phyloP scores from a whole-genome alignment of 2,888 invertebrate genomes.

The Scaptomyza polygonia region DNA sequence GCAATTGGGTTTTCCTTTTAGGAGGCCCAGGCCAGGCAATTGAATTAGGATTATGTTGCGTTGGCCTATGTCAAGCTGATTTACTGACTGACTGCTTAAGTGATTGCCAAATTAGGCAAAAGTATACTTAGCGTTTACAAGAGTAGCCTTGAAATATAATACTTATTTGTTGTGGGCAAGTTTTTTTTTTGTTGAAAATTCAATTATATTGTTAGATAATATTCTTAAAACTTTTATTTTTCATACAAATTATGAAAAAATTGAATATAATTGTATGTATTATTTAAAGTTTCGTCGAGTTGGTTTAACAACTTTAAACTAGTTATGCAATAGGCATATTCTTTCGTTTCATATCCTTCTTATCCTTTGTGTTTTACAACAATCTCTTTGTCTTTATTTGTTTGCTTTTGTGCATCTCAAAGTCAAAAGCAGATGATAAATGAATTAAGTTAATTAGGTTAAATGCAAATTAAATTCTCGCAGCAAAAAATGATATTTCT shows the following conservation, averaged over 20 bases:
- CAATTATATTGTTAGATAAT: neutral
- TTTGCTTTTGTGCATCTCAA: neutral
- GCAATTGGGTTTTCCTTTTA: constrained; percentile 52
- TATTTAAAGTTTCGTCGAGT: neutral
- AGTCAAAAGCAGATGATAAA: neutral
- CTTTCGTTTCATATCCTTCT: neutral
- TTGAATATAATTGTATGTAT: neutral
- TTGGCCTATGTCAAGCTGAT: constrained; percentile 35
- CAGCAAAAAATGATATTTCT: neutral
- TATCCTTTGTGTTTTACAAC: neutral
- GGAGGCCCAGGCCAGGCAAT: constrained; percentile 47
- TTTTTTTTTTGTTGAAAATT: neutral
- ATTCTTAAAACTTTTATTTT: neutral
- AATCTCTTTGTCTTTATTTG: neutral
- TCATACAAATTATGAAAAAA: neutral
- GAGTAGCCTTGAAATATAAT: neutral
- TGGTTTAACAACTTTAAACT: neutral
- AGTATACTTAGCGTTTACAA: constrained; percentile 50
- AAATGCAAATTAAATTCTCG: constrained; percentile 13
- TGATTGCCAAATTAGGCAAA: constrained; percentile 60
- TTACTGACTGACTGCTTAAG: constrained; percentile 40
- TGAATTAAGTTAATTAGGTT: constrained; percentile 1
- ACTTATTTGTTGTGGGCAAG: neutral
- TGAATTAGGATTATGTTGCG: constrained; percentile 60
- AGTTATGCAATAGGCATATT: neutral